These are phyloP conservation scores for Pterostichus madidus DNA, from an alignment of 2,888 invertebrate genomes.

Conservation along the genomic window DNA sequence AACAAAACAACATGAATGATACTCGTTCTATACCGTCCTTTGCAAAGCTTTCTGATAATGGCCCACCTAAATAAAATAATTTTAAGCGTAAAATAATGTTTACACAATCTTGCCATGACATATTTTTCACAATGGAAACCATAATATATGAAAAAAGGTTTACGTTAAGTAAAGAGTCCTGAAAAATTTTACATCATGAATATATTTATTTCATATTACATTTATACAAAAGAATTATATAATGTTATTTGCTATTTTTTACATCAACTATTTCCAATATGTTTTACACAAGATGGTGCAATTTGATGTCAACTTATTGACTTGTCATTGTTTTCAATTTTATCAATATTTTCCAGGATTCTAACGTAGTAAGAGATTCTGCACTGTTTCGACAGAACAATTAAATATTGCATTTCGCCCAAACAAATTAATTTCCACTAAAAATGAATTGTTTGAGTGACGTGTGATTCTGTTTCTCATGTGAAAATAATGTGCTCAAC, in stretches of 20 bases:
- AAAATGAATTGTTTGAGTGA: conserved; percentile 1
- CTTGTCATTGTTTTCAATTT: conserved; percentile 2
- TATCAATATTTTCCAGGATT: conserved; percentile 35
- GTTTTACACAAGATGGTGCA: conserved; percentile 30
- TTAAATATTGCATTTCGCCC: conserved; percentile 18
- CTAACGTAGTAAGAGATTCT: conserved; percentile 48
- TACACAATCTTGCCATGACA: conserved; percentile 74
- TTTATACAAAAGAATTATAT: not conserved
- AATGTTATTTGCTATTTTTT: not conserved
- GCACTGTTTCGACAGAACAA: conserved; percentile 32
- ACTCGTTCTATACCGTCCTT: conserved; percentile 76
- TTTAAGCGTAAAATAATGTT: conserved; percentile 64
- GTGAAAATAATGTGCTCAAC: conserved; percentile 66
- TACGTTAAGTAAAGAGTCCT: conserved; percentile 33
- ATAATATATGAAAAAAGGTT: conserved; percentile 60
- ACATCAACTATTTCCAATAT: conserved; percentile 36
- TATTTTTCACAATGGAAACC: conserved; percentile 68
- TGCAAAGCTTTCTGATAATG: conserved; percentile 62
- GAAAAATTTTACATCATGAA: conserved; percentile 29
- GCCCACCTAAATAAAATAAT: conserved; percentile 61
- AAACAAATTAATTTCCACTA: conserved; percentile 33
- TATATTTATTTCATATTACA: conserved; percentile 35
- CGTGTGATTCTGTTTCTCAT: conserved; percentile 44
- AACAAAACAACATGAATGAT: conserved; percentile 70
- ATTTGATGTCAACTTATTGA: conserved; percentile 35